A percentile compares a stretch with the other conserved stretches of the same genome.
Evolutionary conservation across 2,113 vertebrate species (phyloP).

Genomic region (Brachyhypopomus occidentalis): DNA sequence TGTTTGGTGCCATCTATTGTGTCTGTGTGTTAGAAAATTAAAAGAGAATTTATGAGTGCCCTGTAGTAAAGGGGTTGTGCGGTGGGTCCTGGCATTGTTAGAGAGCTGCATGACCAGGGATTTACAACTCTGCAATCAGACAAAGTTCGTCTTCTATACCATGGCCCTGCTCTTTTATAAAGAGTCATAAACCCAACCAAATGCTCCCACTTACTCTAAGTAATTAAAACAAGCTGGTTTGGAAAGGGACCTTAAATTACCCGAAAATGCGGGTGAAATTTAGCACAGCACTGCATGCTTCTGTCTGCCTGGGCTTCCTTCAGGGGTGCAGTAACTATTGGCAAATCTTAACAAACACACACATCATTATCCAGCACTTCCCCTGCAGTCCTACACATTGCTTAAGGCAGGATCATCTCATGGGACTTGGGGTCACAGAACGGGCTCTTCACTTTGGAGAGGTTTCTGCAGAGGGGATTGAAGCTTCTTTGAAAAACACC

Average conservation of each 20-base stretch:
- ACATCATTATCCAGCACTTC: conserved; percentile 62
- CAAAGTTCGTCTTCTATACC: conserved; percentile 70
- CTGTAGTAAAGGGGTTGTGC: conserved; percentile 51
- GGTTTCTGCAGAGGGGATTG: background rate
- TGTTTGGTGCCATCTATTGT: conserved; percentile 41
- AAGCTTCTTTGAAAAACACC: conserved; percentile 15
- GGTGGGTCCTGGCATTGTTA: conserved; percentile 65
- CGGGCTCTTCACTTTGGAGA: conserved; percentile 50
- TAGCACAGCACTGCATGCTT: conserved; percentile 53
- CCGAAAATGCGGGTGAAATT: conserved; percentile 65
- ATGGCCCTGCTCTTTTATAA: conserved; percentile 72
- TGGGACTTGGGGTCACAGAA: conserved; percentile 36
- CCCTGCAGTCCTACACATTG: conserved; percentile 32
- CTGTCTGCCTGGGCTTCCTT: conserved; percentile 52
- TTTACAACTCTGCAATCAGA: conserved; percentile 72
- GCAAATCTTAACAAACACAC: conserved; percentile 65
- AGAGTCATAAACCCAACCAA: conserved; percentile 77
- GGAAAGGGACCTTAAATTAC: conserved; percentile 73
- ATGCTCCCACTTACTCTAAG: conserved; percentile 75
- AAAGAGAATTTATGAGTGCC: conserved; percentile 62
- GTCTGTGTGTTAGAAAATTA: conserved; percentile 50
- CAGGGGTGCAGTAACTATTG: conserved; percentile 73
- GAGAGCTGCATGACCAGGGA: conserved; percentile 63
- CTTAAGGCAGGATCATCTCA: conserved; percentile 36
- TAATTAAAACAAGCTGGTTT: conserved; percentile 84